Evolutionary conservation across 2,797 vertebrate species (phyloP).

Genomic region (Tragopan temminckii): DNA sequence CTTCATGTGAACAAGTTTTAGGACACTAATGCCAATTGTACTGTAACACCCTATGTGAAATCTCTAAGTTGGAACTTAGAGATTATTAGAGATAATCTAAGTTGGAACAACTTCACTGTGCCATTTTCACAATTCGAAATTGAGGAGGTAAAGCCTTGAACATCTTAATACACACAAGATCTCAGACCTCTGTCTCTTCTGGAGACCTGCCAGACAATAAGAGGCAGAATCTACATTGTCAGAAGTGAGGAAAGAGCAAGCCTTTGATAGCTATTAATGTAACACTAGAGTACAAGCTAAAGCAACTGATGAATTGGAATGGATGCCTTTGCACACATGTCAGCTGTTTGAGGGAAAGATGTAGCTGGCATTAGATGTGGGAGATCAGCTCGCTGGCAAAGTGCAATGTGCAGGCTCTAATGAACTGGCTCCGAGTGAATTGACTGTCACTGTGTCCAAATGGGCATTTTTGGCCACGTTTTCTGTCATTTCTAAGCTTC

Average conservation of each 20-base stretch:
- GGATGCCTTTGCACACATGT: slow-evolving; percentile 70
- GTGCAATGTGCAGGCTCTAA: slow-evolving; percentile 48
- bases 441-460: slow-evolving; percentile 64
- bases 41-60: not conserved
- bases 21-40: not conserved
- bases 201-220: slow-evolving; percentile 25
- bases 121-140: not conserved
- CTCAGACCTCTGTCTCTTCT: slow-evolving; percentile 18
- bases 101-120: not conserved
- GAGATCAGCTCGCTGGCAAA: slow-evolving; percentile 53
- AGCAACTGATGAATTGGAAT: slow-evolving; percentile 53
- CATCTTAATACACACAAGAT: not conserved
- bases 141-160: not conserved
- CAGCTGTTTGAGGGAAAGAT: slow-evolving; percentile 69
- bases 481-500: slow-evolving; percentile 47
- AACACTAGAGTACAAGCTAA: slow-evolving; percentile 57
- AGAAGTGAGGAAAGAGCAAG: not conserved
- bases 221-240: not conserved
- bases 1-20: not conserved
- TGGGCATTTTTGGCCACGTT: slow-evolving; percentile 51
- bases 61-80: too few species aligned
- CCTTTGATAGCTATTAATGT: not conserved
- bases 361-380: slow-evolving; percentile 59
- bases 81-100: too few species aligned
- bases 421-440: slow-evolving; percentile 63